A percentile compares a stretch with the other conserved stretches of the same genome.
phyloP scores from a whole-genome alignment of 2,888 invertebrate genomes.

The Lapara coniferarum region DNA sequence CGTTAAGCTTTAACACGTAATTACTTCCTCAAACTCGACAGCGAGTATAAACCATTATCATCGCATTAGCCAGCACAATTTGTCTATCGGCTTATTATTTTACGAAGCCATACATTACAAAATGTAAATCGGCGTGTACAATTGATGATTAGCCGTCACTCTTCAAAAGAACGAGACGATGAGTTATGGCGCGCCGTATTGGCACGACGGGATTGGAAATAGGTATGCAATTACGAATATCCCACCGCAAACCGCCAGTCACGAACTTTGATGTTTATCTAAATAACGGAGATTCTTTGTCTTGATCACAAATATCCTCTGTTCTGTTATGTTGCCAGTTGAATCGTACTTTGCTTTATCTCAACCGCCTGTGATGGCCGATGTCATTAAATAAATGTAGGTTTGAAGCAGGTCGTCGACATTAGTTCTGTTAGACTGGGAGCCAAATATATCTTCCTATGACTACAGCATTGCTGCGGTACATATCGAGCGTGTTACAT shows the following conservation, averaged over 20 bases:
- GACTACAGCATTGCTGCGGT: not conserved
- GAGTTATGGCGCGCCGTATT: slow-evolving; percentile 52
- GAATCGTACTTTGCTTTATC: not conserved
- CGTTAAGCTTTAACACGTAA: slow-evolving; percentile 7
- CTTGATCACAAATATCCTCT: slow-evolving; percentile 17
- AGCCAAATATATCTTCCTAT: slow-evolving; percentile 10
- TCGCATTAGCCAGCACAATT: slow-evolving; percentile 20
- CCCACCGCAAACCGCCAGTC: slow-evolving; percentile 47
- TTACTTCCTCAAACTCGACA: slow-evolving; percentile 19
- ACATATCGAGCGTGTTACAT: not conserved
- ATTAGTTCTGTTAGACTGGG: not conserved
- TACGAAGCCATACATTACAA: slow-evolving; percentile 25
- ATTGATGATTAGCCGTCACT: slow-evolving; percentile 32
- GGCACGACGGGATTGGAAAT: slow-evolving; percentile 54
- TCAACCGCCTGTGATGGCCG: not conserved
- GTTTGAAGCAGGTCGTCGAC: not conserved
- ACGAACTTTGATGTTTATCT: slow-evolving; percentile 54
- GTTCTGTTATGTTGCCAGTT: slow-evolving; percentile 6
- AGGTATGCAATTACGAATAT: slow-evolving; percentile 52
- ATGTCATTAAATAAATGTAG: not conserved
- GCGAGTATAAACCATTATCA: slow-evolving; percentile 21
- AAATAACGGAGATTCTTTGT: slow-evolving; percentile 49
- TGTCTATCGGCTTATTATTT: slow-evolving; percentile 18
- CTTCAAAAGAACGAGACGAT: slow-evolving; percentile 47
- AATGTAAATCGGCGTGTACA: slow-evolving; percentile 33